These are phyloP conservation scores for Manis pentadactyla DNA, from an alignment of 2,797 vertebrate species.

Conservation along the genomic window DNA sequence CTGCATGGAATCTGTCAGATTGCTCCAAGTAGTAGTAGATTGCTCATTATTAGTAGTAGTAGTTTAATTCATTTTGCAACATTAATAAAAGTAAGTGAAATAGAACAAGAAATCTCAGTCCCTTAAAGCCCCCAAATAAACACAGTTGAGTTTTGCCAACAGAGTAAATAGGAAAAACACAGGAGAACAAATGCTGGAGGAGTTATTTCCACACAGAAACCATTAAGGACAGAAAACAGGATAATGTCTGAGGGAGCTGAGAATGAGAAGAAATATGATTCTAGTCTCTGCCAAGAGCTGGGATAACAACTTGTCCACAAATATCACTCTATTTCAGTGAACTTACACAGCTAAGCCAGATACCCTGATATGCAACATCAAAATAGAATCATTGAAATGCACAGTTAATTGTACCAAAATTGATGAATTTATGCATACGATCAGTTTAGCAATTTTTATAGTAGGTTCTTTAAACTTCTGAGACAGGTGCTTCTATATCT, in stretches of 20 bases:
- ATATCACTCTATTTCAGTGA: conserved; percentile 30
- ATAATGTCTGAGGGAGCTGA: neutral
- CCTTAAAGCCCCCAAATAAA: neutral
- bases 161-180: neutral
- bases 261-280: conserved; percentile 41
- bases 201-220: conserved; percentile 29
- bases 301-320: conserved; percentile 18
- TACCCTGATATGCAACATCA: neutral
- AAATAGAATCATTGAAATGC: neutral
- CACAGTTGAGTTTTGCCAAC: neutral
- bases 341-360: neutral
- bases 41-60: neutral
- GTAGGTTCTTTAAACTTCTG: neutral
- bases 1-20: neutral
- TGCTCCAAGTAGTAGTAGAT: neutral
- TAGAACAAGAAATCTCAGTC: neutral
- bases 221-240: neutral
- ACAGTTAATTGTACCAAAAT: neutral
- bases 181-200: neutral
- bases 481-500: neutral
- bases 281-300: conserved; percentile 10
- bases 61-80: neutral
- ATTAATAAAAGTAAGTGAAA: neutral
- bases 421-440: neutral
- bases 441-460: neutral